Evolutionary conservation across 1,140 invertebrate species (phyloP).

Genomic region (Calephelis nemesis): DNA sequence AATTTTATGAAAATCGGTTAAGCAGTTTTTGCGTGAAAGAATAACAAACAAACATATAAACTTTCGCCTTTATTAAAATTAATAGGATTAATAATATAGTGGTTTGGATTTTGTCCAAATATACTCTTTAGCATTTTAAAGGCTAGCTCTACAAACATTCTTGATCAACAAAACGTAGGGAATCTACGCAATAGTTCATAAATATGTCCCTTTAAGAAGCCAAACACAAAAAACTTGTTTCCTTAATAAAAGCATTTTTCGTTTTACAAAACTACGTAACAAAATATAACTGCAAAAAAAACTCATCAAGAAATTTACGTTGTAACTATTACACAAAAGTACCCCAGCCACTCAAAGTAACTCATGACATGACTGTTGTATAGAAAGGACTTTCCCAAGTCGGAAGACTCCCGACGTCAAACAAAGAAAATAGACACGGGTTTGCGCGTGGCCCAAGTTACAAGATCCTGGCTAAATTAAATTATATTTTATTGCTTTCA

Average conservation of each 20-base stretch:
- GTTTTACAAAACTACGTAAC: not conserved
- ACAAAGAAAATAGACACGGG: not conserved
- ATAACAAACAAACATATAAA: too few species aligned
- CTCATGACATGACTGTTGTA: slow-evolving; percentile 5
- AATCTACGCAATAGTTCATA: too few species aligned
- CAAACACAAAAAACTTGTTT: too few species aligned
- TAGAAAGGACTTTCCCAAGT: slow-evolving; percentile 2
- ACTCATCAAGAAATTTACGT: slow-evolving; percentile 8
- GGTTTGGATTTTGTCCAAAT: too few species aligned
- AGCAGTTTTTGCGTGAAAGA: too few species aligned
- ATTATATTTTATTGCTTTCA: not conserved
- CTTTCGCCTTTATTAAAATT: too few species aligned
- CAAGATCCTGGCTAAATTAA: not conserved
- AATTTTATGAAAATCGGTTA: too few species aligned
- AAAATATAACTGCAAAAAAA: not conserved
- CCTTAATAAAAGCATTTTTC: not conserved
- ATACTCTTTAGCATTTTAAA: too few species aligned
- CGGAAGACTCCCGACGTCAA: slow-evolving; percentile 13
- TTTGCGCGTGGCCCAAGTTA: not conserved
- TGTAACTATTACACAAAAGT: not conserved
- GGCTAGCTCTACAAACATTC: too few species aligned
- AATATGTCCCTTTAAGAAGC: too few species aligned
- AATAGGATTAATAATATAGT: too few species aligned
- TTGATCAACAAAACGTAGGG: too few species aligned
- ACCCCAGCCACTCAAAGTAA: not conserved